These are phyloP conservation scores for Camelus dromedarius DNA, from an alignment of 2,113 vertebrate genomes.

Conservation along the genomic window DNA sequence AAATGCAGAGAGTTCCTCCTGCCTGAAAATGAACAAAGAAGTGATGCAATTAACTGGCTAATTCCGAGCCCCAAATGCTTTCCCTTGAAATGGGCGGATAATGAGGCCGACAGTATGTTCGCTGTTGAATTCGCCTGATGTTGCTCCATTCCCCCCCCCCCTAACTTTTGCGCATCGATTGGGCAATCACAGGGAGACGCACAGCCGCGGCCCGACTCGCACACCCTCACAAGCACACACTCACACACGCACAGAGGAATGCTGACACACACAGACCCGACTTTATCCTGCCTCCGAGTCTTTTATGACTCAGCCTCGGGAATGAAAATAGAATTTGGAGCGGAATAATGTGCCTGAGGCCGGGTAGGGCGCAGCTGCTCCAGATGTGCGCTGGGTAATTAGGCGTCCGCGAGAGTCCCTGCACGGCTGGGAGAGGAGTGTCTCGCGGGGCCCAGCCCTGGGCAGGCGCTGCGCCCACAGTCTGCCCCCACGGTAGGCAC, in stretches of 20 bases:
- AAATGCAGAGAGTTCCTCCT: constrained; percentile 6
- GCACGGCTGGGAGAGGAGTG: not conserved
- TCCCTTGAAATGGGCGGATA: constrained; percentile 73
- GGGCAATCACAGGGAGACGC: constrained; percentile 64
- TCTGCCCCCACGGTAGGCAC: not conserved
- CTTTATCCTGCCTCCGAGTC: constrained; percentile 64
- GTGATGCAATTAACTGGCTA: constrained; percentile 65
- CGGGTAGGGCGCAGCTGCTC: constrained; percentile 63
- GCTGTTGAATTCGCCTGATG: constrained; percentile 73
- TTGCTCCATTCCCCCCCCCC: not conserved
- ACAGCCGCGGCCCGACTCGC: not conserved
- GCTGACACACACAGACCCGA: constrained; percentile 59
- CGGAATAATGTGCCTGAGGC: constrained; percentile 23
- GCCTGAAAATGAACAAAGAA: constrained; percentile 69
- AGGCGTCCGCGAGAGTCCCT: not conserved
- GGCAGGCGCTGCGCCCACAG: not conserved
- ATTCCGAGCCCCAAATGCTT: constrained; percentile 74
- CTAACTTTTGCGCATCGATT: constrained; percentile 52
- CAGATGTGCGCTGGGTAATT: constrained; percentile 69
- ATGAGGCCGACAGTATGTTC: constrained; percentile 78
- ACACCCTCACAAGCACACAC: not conserved
- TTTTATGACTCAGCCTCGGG: constrained; percentile 72
- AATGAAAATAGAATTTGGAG: constrained; percentile 55
- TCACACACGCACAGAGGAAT: constrained; percentile 18
- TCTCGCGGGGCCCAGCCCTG: not conserved